These are phyloP conservation scores for Platygyra sinensis DNA, from an alignment of 64 coral and sea anemone genomes.

Conservation along the genomic window DNA sequence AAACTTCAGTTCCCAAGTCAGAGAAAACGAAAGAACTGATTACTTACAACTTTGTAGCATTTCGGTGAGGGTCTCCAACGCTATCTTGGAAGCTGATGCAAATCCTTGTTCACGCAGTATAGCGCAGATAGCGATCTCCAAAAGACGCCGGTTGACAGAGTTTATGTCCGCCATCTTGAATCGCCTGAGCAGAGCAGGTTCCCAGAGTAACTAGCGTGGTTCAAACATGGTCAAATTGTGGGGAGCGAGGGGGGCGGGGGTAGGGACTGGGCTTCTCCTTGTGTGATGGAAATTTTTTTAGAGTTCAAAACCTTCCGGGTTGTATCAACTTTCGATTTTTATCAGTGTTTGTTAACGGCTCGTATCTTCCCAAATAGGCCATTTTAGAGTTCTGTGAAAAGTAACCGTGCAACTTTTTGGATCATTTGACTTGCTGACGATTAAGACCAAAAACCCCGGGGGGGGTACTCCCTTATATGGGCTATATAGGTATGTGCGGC, in stretches of 20 bases:
- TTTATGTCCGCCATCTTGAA: conserved; percentile 91
- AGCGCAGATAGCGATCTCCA: conserved; percentile 85
- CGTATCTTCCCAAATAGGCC: too few species aligned
- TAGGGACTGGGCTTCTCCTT: too few species aligned
- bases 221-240: too few species aligned
- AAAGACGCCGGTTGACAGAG: conserved; percentile 73
- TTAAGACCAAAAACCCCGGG: too few species aligned
- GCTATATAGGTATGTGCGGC: too few species aligned
- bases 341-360: too few species aligned
- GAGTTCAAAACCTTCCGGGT: too few species aligned
- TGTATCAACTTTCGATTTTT: too few species aligned
- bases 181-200: not conserved
- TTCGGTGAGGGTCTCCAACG: conserved; percentile 95
- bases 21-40: not conserved
- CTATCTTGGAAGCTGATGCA: conserved; percentile 79
- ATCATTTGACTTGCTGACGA: too few species aligned
- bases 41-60: conserved; percentile 98
- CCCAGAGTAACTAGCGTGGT: not conserved
- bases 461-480: too few species aligned
- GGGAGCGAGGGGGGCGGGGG: not conserved
- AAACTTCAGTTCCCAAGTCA: not conserved
- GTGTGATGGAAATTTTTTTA: too few species aligned
- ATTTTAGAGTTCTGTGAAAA: not conserved
- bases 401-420: too few species aligned
- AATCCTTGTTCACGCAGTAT: conserved; percentile 92